These are phyloP conservation scores for Ceuthmochares aereus DNA, from an alignment of 2,113 vertebrate species.

Conservation along the genomic window DNA sequence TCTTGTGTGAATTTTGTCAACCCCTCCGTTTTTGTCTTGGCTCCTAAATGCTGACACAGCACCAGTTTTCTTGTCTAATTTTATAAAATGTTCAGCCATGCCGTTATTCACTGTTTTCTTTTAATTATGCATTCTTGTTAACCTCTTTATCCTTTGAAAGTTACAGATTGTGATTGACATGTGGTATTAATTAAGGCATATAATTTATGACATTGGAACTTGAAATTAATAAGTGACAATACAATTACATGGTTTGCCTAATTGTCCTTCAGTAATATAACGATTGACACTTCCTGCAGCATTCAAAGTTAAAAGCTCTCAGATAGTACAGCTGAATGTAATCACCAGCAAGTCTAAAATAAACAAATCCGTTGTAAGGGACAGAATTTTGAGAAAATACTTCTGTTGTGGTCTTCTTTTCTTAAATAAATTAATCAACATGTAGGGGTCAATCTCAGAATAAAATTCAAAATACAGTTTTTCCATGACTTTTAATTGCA, in stretches of 20 bases:
- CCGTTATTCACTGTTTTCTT: constrained; percentile 74
- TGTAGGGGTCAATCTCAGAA: background rate
- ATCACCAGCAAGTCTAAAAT: constrained; percentile 57
- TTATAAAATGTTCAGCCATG: constrained; percentile 73
- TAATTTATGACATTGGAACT: constrained; percentile 81
- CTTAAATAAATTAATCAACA: background rate
- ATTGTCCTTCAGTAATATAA: constrained; percentile 77
- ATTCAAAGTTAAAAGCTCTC: constrained; percentile 70
- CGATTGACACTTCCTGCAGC: constrained; percentile 71
- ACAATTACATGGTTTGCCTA: constrained; percentile 80
- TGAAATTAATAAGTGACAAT: constrained; percentile 84
- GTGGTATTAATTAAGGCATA: constrained; percentile 80
- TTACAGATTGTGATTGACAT: constrained; percentile 75
- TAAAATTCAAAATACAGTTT: constrained; percentile 3
- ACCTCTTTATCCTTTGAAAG: constrained; percentile 73
- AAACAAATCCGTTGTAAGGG: constrained; percentile 19
- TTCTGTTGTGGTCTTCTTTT: background rate
- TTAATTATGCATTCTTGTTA: constrained; percentile 81
- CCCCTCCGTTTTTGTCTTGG: background rate
- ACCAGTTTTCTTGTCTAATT: constrained; percentile 72
- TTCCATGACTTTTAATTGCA: background rate
- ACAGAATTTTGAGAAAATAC: background rate
- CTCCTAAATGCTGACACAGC: constrained; percentile 61
- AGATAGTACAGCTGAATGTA: constrained; percentile 65
- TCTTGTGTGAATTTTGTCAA: background rate